Evolutionary conservation across 2,797 vertebrate species (phyloP).

Genomic region (Xenopus petersii): DNA sequence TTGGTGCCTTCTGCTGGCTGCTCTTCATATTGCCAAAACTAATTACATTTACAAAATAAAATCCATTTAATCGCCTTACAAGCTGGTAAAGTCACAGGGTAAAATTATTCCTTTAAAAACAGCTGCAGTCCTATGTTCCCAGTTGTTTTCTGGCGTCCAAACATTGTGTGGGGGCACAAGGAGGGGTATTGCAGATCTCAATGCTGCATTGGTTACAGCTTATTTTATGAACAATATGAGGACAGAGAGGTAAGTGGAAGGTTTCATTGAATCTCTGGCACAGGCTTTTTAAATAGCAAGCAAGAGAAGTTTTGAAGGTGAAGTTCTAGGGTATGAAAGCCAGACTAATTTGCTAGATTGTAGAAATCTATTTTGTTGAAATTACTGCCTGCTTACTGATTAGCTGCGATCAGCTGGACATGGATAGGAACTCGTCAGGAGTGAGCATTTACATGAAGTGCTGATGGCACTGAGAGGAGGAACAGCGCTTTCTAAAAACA

Average conservation of each 20-base stretch:
- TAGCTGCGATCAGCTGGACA: constrained; percentile 36
- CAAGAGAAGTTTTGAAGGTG: constrained; percentile 44
- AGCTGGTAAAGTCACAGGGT: too few species aligned
- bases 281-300: constrained; percentile 27
- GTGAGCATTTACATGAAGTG: constrained; percentile 49
- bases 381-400: constrained; percentile 41
- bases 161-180: too few species aligned
- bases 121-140: too few species aligned
- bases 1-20: too few species aligned
- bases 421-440: constrained; percentile 46
- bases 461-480: constrained; percentile 50
- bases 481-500: constrained; percentile 43
- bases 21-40: too few species aligned
- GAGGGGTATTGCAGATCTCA: too few species aligned
- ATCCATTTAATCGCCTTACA: too few species aligned
- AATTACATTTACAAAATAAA: too few species aligned
- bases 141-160: too few species aligned
- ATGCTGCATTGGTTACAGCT: too few species aligned
- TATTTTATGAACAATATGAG: too few species aligned
- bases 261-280: constrained; percentile 14
- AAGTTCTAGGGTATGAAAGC: constrained; percentile 44
- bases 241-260: constrained; percentile 6
- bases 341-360: constrained; percentile 50
- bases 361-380: constrained; percentile 38
- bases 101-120: too few species aligned